Base-by-base conservation (phyloP, 2,797 vertebrate genomes). In the Ctenosaura bakeri region DNA sequence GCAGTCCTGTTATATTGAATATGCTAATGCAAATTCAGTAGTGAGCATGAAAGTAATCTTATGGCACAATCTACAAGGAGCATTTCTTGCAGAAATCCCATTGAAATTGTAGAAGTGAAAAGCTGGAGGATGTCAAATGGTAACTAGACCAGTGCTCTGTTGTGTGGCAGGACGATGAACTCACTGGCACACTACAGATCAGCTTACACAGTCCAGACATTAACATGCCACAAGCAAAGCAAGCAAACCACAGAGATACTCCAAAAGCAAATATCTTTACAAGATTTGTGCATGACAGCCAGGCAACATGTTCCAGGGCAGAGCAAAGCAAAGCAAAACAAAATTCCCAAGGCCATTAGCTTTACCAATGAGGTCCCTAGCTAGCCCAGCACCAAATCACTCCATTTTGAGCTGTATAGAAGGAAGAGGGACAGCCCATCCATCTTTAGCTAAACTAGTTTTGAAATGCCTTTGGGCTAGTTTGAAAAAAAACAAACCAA, bases 1-100 rank as follows among this genome's bases (percentile, higher is more conserved):
- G 20, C 90, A 78, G 73, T 90, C 62, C 86, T 83, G 50, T 90
- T 88, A 79, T 88, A 88, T 50, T 88, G 86, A 90, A 77, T 78
- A 88, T 84, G 86, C 73, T 35, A 66, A 73, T 62, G 38, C 59
- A 90, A 80, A 81, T 88, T 83, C 73, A 88, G 24, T 16, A 86
- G 29, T 87, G 73, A 83, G 78, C 69, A 56, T 78, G 59, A 84
- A 26, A 14, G 69, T 66, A 90, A 52, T n/a, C n/a, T 76, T 82
- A 38, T 87, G 79, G 35, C n/a, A 78, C 18, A 78, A 78, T 84
- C 73, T 84, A 69, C 14, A 76, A 83, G 73, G 69, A 90, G 26
- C 79, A 87, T 83, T 80, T 87, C 89, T 66, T 90, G 46, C 52
- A 78, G 73, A 79, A 90, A 79, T 90, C 73, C 82, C 80, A 88